Percentiles rank a stretch among this genome's conserved stretches.
Evolutionary conservation across 1,140 invertebrate species (phyloP).

Genomic region (Himalopsyche phryganea): DNA sequence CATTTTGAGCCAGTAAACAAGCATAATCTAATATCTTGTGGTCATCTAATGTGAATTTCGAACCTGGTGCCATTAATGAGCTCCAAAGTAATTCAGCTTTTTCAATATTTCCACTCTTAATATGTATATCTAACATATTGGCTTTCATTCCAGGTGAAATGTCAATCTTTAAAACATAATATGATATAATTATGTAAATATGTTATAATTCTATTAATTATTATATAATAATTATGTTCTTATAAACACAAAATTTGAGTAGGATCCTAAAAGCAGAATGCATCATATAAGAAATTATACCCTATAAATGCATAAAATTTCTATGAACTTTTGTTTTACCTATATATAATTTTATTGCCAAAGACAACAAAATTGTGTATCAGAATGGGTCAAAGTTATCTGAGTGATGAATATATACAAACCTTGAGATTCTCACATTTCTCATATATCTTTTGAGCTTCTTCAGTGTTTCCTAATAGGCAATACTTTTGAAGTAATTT

Average conservation of each 20-base stretch:
- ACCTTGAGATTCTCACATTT: conserved; percentile 48
- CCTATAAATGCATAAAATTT: not conserved
- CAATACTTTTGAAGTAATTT: conserved; percentile 53
- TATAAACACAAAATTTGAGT: not conserved
- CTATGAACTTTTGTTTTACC: not conserved
- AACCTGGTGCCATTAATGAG: conserved; percentile 43
- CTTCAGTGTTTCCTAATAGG: conserved; percentile 44
- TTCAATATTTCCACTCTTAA: conserved; percentile 48
- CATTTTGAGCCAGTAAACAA: conserved; percentile 49
- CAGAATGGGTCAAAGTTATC: not conserved
- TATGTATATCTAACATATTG: conserved; percentile 51
- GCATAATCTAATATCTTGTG: conserved; percentile 57
- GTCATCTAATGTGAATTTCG: conserved; percentile 53
- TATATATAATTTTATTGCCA: not conserved
- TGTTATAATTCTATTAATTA: not conserved
- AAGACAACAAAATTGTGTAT: too few species aligned
- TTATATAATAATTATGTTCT: not conserved
- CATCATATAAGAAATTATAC: not conserved
- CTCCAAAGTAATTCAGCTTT: conserved; percentile 46
- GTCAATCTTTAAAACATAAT: conserved; percentile 42
- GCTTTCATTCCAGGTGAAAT: conserved; percentile 55
- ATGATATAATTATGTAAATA: not conserved
- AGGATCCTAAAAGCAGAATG: not conserved
- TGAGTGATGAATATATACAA: conserved; percentile 19
- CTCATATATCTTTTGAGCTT: conserved; percentile 46